Base-by-base conservation (phyloP, 2,797 vertebrate species). In the Cuculus canorus region DNA sequence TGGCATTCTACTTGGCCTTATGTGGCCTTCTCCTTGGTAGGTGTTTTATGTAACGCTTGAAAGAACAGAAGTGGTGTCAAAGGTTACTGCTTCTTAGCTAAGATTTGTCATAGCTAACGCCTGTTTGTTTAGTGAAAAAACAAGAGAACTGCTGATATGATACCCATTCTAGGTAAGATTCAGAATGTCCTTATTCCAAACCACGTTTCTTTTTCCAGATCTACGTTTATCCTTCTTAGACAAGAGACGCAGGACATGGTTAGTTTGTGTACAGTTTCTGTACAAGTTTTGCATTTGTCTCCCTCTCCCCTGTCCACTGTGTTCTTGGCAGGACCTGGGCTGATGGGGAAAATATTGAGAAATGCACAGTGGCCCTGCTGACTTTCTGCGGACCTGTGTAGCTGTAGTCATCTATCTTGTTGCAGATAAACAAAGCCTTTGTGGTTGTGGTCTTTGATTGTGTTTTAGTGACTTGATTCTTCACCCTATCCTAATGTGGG, bases 251-350 rank as follows among this genome's bases (percentile, higher is more conserved):
- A 63, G 25, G 11, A 13, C 3, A 2, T 19, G 11, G 4, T 65
- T 85, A 33, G 6, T 64, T 90, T 72, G 19, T 63, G 24, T 33
- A 28, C 17, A 2, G 5, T 73, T 86, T 83, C 39, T 86, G 18
- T 84, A 3, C 18, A 64, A 68, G 13, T n/a, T 61, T 27, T 56
- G 14, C 0, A 0, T 78, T 88, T 41, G 25, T 25, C 10, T 71
- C 6, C 9, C 8, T 71, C 10, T 61, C 2, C 5, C 1, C 13
- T 4, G 3, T 43, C 43, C 3, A 0, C 28, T 56, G 45, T 28
- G 12, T 13, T 79, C 23, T 81, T 64, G 53, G 19, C 14, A 30
- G 13, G n/a, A 60, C 9, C 28, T 53, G 4, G 0, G 1, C 23
- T 70, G 48, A 30, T 53, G 11, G 13, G 7, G 5, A 73, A 23